Evolutionary conservation across 2,797 vertebrate genomes (phyloP), one percentile per base, ranked within the genome.

Genomic region (Psittacula derbiana): DNA sequence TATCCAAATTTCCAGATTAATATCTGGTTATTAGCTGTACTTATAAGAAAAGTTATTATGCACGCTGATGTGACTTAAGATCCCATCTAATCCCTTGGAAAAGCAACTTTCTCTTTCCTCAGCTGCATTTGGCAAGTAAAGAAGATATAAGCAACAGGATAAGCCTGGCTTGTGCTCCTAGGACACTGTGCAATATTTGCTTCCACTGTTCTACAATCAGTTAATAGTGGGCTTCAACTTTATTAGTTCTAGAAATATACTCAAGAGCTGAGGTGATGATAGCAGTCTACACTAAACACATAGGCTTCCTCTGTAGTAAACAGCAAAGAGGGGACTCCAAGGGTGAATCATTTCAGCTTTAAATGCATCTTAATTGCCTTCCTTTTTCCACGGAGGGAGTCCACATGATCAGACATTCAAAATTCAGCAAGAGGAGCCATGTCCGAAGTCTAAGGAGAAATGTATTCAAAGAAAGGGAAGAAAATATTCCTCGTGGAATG

Each of bases 11-110:
- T 85, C 66, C 47, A 85, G 38, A 93, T 65, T 60, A 80, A 75
- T 75, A 93, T 76, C 80, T 92, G 23, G 41, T 79, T 91, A 90
- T 89, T 90, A 88, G 71, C 41, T 82, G 23, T 71, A 80, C 50
- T 78, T 62, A 73, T 17, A 80, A 80, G 55, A 79, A 94, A 84
- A 93, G 36, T 82, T 27, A 90, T 47, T 86, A 80, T 28, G 46
- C 43, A 87, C 33, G 43, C 80, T 65, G 79, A 81, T 76, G 50
- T 38, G 62, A 92, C 60, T 88, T 81, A 44, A 90, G 53, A 92
- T 50, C 73, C 66, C 31, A 91, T 80, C 43, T 76, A 90, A 92
- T 86, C 44, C 49, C 44, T 49, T 78, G 36, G 43, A 87, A 95
- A 85, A 91, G 33, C 36, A 92, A 91, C 23, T 38, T 36, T 19